These are phyloP conservation scores for Echinarachnius parma DNA, from an alignment of 53 echinoderm and acorn worm species.

Conservation along the genomic window DNA sequence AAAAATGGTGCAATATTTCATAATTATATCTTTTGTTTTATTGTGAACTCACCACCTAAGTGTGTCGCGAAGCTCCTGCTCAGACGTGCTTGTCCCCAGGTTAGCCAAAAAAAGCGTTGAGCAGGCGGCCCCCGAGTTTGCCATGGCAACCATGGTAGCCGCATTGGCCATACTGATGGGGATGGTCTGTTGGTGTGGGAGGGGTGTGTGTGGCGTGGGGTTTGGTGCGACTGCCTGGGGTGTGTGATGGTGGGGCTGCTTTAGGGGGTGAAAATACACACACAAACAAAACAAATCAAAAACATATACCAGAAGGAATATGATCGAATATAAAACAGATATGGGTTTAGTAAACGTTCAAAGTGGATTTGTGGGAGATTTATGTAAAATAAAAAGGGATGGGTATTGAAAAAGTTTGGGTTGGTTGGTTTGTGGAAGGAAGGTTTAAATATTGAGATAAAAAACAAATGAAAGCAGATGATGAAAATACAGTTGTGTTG, in stretches of 20 bases:
- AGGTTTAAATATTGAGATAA: too few relatives aligned
- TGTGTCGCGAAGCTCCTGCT: constrained; percentile 91
- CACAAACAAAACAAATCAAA: constrained; percentile 57
- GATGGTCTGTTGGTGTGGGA: constrained; percentile 97
- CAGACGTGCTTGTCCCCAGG: constrained; percentile 93
- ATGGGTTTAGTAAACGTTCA: too few relatives aligned
- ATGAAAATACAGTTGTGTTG: too few relatives aligned
- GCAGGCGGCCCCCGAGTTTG: constrained; percentile 86
- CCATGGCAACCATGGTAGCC: constrained; percentile 97
- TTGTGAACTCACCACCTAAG: constrained; percentile 90
- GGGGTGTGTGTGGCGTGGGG: constrained; percentile 97
- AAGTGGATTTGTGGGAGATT: too few relatives aligned
- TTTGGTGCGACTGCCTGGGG: constrained; percentile 97
- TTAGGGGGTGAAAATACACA: constrained; percentile 46
- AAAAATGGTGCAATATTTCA: too few relatives aligned
- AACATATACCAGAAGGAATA: background rate
- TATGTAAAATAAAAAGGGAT: too few relatives aligned
- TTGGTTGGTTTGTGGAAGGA: too few relatives aligned
- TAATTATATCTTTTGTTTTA: too few relatives aligned
- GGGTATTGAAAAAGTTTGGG: too few relatives aligned
- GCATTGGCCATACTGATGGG: constrained; percentile 91
- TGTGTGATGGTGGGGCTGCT: constrained; percentile 95
- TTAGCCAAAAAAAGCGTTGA: constrained; percentile 99
- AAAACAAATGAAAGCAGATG: too few relatives aligned
- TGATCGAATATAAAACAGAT: background rate